Evolutionary conservation across 2,113 vertebrate species (phyloP).

Genomic region (Erythrolamprus reginae): DNA sequence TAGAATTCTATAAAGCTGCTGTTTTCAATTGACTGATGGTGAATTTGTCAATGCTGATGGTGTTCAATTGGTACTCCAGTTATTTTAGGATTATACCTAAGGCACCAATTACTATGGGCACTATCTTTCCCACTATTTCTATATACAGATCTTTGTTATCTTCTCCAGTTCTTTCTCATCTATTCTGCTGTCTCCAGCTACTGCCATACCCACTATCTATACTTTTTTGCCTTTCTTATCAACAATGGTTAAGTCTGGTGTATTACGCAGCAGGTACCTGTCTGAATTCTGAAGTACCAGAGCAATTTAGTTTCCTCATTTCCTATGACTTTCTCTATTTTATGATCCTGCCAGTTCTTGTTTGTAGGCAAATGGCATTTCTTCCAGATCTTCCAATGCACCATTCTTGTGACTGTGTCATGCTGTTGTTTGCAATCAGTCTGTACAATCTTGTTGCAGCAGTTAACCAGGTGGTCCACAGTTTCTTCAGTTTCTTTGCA

Average conservation of each 20-base stretch:
- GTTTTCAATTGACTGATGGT: not conserved
- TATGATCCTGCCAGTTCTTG: not conserved
- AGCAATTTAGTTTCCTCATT: not conserved
- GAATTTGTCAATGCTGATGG: not conserved
- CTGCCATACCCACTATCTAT: not conserved
- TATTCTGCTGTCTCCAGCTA: not conserved
- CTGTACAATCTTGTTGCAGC: not conserved
- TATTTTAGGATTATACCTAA: not conserved
- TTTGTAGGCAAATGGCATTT: not conserved
- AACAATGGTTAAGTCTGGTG: not conserved
- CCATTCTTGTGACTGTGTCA: not conserved
- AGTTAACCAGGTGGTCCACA: not conserved
- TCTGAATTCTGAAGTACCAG: not conserved
- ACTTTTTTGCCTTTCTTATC: not conserved
- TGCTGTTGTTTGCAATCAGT: not conserved
- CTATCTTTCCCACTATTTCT: not conserved
- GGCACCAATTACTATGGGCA: not conserved
- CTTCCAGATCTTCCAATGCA: not conserved
- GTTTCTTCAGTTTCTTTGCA: not conserved
- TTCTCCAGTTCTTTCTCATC: not conserved
- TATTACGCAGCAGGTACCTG: not conserved
- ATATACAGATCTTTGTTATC: not conserved
- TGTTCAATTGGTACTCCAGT: not conserved
- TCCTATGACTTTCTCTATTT: not conserved
- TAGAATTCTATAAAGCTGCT: too few species aligned